phyloP scores from a whole-genome alignment of 2,113 vertebrate species.

The Paradoxurus hermaphroditus region DNA sequence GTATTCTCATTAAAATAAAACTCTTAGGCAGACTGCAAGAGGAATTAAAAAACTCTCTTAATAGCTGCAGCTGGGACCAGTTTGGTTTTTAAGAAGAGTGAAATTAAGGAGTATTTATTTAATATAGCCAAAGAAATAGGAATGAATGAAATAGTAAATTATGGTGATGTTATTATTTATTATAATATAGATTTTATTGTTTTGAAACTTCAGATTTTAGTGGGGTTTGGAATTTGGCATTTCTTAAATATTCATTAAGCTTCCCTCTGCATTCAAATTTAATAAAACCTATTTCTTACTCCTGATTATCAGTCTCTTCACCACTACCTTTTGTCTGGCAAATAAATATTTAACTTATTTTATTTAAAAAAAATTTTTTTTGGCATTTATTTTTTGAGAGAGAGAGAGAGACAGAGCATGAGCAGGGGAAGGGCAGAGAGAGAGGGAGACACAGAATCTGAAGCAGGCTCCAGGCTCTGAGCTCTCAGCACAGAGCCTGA shows the following conservation, averaged over 20 bases:
- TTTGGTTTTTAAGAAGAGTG: slow-evolving; percentile 31
- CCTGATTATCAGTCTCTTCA: neutral
- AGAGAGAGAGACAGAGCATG: too few species aligned
- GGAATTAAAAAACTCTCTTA: slow-evolving; percentile 36
- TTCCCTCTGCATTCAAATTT: neutral
- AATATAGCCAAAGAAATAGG: slow-evolving; percentile 17
- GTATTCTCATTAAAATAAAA: slow-evolving; percentile 21
- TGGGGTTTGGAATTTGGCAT: neutral
- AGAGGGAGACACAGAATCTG: too few species aligned
- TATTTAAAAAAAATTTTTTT: too few species aligned
- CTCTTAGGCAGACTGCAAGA: neutral
- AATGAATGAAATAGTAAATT: slow-evolving; percentile 46
- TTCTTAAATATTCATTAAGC: slow-evolving; percentile 51
- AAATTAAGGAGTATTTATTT: slow-evolving; percentile 47
- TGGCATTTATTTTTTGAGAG: too few species aligned
- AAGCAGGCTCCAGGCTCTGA: too few species aligned
- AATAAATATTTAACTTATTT: slow-evolving; percentile 28
- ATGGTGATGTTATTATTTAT: slow-evolving; percentile 29
- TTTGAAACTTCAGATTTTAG: slow-evolving; percentile 49
- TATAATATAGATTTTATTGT: slow-evolving; percentile 34
- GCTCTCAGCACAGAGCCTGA: too few species aligned
- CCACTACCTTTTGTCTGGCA: neutral
- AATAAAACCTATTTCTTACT: slow-evolving; percentile 29
- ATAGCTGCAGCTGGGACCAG: slow-evolving; percentile 26
- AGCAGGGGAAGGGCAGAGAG: too few species aligned